Base-by-base conservation (phyloP, 2,888 invertebrate species). In the Oxyteleia sp. region DNA sequence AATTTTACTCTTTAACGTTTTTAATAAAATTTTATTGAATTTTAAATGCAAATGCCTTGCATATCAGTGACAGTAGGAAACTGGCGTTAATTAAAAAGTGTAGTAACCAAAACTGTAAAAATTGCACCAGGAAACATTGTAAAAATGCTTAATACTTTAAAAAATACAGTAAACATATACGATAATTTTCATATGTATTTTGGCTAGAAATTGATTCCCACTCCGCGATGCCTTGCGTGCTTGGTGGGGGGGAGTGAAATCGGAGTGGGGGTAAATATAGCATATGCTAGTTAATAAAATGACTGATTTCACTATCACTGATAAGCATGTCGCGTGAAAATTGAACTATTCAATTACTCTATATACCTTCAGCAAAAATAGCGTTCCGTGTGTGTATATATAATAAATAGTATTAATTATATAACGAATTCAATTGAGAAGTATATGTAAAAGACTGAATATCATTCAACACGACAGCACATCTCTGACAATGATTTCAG, bases 361-460 rank as follows among this genome's bases (percentile, higher is more conserved):
- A 61, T 41, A 72, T 41, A 32, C 47, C 49, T 61, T 51, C 18
- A 61, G 63, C 23, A 23, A 61, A 72, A 43, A 41, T 75, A 75
- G 57, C 57, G 49, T 75, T 66, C 4, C 45, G 55, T 75, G 76
- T 51, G 66, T 76, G 51, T 76, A 51, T 66, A n/a, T n/a, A 74
- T 74, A 75, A 57, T 23, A 75, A 66, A 38, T 72, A 75, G 41
- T 4, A 38, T 57, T 57, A 66, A 75, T 75, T 38, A 75, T 23
- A 23, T 64, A 35, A 32, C 15, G 11, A 51, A 75, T 64, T 66
- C 23, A 29, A 61, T 71, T 49, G 41, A 63, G 47, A 64, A 57
- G 13, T 79, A 71, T 64, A 43, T 71, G 64, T 79, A 64, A 61
- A 78, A 78, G 78, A 78, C 78, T 78, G 78, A 78, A 47, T 55